Evolutionary conservation across 2,113 vertebrate genomes (phyloP).

Genomic region (Ptyas mucosa): DNA sequence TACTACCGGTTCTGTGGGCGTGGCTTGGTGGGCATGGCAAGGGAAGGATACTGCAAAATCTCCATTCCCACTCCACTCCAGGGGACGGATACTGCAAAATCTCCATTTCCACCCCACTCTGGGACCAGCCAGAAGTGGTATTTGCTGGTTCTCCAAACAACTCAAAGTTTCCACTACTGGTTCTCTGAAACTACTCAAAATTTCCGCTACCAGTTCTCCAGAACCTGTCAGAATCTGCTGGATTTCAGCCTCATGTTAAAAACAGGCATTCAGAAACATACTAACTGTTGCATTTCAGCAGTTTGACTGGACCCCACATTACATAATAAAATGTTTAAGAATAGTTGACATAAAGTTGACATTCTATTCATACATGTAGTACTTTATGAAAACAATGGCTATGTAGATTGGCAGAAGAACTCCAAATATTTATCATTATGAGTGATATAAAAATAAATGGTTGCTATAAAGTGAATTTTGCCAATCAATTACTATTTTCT

Average conservation of each 20-base stretch:
- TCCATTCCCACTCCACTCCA: no score
- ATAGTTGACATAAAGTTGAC: conserved; percentile 41
- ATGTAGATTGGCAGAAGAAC: conserved; percentile 36
- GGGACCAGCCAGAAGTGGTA: no score
- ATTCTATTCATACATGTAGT: neutral
- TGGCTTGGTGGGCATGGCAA: no score
- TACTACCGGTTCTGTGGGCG: no score
- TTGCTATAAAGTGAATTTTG: conserved; percentile 41
- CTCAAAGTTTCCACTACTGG: no score
- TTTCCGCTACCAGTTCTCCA: no score
- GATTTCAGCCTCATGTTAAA: neutral
- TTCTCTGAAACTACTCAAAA: no score
- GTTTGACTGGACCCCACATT: neutral
- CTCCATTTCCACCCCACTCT: no score
- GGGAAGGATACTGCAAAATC: no score
- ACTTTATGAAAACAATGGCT: neutral
- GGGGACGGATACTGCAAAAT: no score
- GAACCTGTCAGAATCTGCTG: no score
- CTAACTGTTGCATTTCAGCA: neutral
- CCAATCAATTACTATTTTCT: conserved; percentile 50
- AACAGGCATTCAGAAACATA: neutral
- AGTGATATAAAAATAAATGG: conserved; percentile 39
- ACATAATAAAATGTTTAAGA: neutral
- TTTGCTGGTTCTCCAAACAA: no score
- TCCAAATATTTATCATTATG: conserved; percentile 36